A percentile compares a stretch with the other conserved stretches of the same genome.
phyloP scores from a whole-genome alignment of 2,797 vertebrate genomes.

The Urosaurus nigricauda region DNA sequence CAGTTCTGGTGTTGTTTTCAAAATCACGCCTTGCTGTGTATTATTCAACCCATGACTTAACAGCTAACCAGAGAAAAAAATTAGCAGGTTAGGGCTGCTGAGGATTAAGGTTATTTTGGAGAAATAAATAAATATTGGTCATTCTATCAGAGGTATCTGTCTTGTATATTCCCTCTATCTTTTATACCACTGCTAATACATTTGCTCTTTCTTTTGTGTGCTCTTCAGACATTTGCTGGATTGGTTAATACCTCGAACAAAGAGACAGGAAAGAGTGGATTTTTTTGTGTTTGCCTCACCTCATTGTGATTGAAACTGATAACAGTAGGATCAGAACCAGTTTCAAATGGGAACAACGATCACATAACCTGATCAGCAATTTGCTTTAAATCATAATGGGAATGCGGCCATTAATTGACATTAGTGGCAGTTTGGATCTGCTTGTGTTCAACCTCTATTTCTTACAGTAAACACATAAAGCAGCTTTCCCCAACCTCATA shows the following conservation, averaged over 20 bases:
- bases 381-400: too few species aligned
- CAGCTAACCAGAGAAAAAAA: background rate
- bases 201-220: background rate
- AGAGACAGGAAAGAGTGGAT: background rate
- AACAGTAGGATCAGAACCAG: too few species aligned
- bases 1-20: slow-evolving; percentile 15
- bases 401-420: background rate
- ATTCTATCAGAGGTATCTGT: background rate
- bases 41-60: slow-evolving; percentile 4
- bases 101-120: slow-evolving; percentile 20
- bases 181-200: background rate
- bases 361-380: too few species aligned
- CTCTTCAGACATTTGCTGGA: background rate
- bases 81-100: slow-evolving; percentile 6
- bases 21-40: background rate
- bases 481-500: too few species aligned
- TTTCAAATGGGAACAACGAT: too few species aligned
- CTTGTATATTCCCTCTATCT: background rate
- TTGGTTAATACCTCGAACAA: background rate
- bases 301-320: too few species aligned
- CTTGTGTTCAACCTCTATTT: background rate
- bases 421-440: background rate
- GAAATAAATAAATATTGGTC: background rate
- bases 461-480: background rate
- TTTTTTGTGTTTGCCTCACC: too few species aligned